phyloP scores from a whole-genome alignment of 2,888 invertebrate species.

The Cephalotes varians region DNA sequence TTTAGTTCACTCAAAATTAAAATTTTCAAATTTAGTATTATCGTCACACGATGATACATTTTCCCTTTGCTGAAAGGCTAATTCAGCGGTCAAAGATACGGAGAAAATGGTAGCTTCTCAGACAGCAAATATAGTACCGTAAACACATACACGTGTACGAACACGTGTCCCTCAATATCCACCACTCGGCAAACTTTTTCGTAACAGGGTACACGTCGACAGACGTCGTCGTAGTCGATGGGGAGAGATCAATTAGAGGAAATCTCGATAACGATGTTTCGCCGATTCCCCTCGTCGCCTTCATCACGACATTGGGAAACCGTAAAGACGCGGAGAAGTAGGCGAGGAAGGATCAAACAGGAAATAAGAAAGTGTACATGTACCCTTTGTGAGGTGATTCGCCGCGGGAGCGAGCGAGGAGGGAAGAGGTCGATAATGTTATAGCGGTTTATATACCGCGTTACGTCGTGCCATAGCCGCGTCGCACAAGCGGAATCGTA shows the following conservation, averaged over 20 bases:
- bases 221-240: conserved; percentile 52
- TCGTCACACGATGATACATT: not conserved
- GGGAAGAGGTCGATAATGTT: conserved; percentile 63
- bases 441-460: conserved; percentile 57
- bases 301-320: conserved; percentile 66
- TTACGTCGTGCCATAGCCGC: conserved; percentile 47
- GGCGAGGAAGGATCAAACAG: conserved; percentile 74
- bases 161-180: conserved; percentile 6
- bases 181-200: conserved; percentile 29
- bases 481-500: conserved; percentile 69
- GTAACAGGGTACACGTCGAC: conserved; percentile 25
- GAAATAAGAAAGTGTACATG: conserved; percentile 77
- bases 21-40: not conserved
- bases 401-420: conserved; percentile 45
- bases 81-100: not conserved
- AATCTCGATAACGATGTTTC: conserved; percentile 80
- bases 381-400: conserved; percentile 58
- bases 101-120: not conserved
- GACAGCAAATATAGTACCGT: not conserved
- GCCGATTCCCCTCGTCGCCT: conserved; percentile 53
- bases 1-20: not conserved
- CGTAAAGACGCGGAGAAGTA: conserved; percentile 51
- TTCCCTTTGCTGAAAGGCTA: not conserved
- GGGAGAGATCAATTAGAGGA: conserved; percentile 80
- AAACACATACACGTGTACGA: conserved; percentile 25